Conservation (phyloP, 2,797 vertebrate genomes). For the Pampus argenteus region DNA sequence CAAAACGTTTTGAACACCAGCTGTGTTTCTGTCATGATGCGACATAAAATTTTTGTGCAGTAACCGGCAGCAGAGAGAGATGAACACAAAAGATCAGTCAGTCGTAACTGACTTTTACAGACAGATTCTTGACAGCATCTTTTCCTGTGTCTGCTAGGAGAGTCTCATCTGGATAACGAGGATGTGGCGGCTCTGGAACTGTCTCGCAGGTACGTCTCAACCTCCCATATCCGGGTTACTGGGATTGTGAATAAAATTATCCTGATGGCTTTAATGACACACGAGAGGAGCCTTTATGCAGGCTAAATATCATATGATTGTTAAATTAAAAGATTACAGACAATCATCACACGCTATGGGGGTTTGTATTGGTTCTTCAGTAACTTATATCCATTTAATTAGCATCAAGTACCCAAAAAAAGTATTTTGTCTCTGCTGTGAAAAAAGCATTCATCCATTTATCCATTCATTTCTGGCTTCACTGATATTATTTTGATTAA, state of each 20-base stretch:
- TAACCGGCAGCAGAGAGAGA: neutral
- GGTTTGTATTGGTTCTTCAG: neutral
- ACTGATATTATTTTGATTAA: neutral
- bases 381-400: neutral
- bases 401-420: neutral
- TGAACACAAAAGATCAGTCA: conserved; percentile 26
- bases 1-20: neutral
- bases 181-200: conserved; percentile 79
- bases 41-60: no score
- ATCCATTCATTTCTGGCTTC: neutral
- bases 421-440: neutral
- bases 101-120: conserved; percentile 27
- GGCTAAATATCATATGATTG: neutral
- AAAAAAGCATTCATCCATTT: neutral
- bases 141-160: conserved; percentile 80
- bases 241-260: neutral
- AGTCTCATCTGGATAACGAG: conserved; percentile 78
- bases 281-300: no score
- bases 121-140: conserved; percentile 43
- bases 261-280: neutral
- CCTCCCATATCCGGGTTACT: neutral
- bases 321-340: neutral
- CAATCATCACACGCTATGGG: no score
- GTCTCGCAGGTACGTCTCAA: conserved; percentile 84
- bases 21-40: no score